Percentiles rank a stretch among this genome's conserved stretches.
These are phyloP conservation scores for Trematomus bernacchii DNA, from an alignment of 2,797 vertebrate species.

Conservation along the genomic window DNA sequence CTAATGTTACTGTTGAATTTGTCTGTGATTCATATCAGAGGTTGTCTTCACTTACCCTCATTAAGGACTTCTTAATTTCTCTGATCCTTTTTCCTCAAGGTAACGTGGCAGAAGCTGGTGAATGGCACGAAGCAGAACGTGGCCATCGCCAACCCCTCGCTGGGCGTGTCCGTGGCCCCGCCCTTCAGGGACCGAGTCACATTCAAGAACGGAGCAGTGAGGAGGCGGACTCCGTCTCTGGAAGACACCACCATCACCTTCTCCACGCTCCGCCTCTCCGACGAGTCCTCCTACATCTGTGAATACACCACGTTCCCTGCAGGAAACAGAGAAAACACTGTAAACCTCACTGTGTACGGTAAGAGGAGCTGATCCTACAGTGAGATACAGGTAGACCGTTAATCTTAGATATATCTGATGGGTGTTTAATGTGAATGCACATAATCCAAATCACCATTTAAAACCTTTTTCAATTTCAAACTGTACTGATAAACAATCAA, in stretches of 20 bases:
- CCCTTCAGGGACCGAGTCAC: constrained; percentile 91
- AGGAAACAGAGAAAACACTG: constrained; percentile 94
- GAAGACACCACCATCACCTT: constrained; percentile 95
- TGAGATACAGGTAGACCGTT: neutral
- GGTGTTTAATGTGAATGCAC: neutral
- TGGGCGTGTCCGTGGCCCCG: constrained; percentile 93
- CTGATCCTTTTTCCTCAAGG: constrained; percentile 53
- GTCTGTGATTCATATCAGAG: neutral
- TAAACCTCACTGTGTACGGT: constrained; percentile 97
- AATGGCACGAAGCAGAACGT: constrained; percentile 96
- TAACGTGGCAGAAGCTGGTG: constrained; percentile 96
- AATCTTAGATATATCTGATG: neutral
- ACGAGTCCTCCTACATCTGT: constrained; percentile 96
- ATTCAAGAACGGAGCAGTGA: constrained; percentile 91
- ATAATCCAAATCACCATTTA: neutral
- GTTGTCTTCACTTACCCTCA: neutral
- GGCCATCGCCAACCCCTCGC: constrained; percentile 94
- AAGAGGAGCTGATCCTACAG: constrained; percentile 56
- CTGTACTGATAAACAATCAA: neutral
- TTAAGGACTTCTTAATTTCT: neutral
- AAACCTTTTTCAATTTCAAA: neutral
- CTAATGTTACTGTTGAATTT: neutral
- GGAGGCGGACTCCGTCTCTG: constrained; percentile 89
- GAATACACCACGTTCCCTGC: constrained; percentile 98
- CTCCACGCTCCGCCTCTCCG: constrained; percentile 89